phyloP scores from a whole-genome alignment of 2,113 vertebrate species.

The Hemiscyllium ocellatum region DNA sequence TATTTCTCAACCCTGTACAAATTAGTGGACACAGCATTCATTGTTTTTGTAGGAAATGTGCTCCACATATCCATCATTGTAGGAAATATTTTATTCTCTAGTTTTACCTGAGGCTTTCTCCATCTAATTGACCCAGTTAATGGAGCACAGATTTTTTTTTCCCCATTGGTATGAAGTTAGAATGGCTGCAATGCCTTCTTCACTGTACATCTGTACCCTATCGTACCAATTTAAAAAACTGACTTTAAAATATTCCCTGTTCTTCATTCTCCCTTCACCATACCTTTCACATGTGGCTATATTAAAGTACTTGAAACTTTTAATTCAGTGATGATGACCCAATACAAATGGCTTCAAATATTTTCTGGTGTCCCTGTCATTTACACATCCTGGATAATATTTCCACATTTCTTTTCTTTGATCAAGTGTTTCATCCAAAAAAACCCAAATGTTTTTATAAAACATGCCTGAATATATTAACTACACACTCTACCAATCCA shows the following conservation, averaged over 20 bases:
- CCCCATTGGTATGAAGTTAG: background rate
- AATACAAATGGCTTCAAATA: background rate
- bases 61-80: background rate
- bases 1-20: background rate
- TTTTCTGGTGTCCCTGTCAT: background rate
- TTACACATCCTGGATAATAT: background rate
- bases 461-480: background rate
- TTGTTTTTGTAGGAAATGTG: background rate
- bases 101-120: background rate
- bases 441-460: background rate
- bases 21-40: background rate
- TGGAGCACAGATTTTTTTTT: background rate
- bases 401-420: background rate
- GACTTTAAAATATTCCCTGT: background rate
- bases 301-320: background rate
- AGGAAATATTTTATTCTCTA: background rate
- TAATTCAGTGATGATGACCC: background rate
- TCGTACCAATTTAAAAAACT: background rate
- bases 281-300: background rate
- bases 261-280: background rate
- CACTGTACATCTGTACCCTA: background rate
- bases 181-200: background rate
- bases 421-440: background rate
- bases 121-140: background rate
- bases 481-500: background rate